Evolutionary conservation across 64 coral and sea anemone species (phyloP).

Genomic region (Cladopsammia gracilis): DNA sequence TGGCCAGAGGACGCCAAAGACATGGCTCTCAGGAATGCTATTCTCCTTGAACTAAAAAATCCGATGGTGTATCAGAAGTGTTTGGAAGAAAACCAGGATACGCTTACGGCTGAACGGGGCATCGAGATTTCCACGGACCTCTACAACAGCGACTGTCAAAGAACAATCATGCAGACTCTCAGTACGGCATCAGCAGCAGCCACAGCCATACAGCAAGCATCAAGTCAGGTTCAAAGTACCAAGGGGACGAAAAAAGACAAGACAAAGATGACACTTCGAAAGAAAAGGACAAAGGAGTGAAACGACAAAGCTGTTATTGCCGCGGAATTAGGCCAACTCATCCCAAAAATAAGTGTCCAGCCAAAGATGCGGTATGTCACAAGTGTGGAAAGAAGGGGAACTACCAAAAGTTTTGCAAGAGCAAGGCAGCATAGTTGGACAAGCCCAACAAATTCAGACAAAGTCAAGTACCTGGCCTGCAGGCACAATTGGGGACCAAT

Average conservation of each 20-base stretch:
- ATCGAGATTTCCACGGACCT: slow-evolving; percentile 24
- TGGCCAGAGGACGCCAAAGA: no score
- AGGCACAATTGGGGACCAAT: background rate
- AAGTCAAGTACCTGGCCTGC: background rate
- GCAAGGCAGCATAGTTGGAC: background rate
- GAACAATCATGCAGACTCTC: no score
- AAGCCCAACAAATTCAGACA: background rate
- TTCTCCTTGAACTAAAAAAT: slow-evolving; percentile 28
- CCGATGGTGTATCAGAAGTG: slow-evolving; percentile 1
- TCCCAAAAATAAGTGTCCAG: background rate
- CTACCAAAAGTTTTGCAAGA: slow-evolving; percentile 2
- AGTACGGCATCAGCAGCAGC: background rate
- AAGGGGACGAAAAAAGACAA: background rate
- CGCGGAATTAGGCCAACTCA: background rate
- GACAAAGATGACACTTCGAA: background rate
- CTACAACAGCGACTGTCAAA: background rate
- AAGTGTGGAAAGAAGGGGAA: slow-evolving; percentile 20
- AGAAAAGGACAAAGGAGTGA: background rate
- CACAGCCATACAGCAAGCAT: background rate
- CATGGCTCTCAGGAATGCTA: background rate
- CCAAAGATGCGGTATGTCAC: background rate
- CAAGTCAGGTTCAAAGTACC: background rate
- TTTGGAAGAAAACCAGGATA: slow-evolving; percentile 16
- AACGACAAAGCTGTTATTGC: background rate
- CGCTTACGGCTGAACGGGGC: background rate